Evolutionary conservation across 2,888 invertebrate species (phyloP), one percentile per base, ranked within the genome.

Genomic region (Leucoptera coffeella): DNA sequence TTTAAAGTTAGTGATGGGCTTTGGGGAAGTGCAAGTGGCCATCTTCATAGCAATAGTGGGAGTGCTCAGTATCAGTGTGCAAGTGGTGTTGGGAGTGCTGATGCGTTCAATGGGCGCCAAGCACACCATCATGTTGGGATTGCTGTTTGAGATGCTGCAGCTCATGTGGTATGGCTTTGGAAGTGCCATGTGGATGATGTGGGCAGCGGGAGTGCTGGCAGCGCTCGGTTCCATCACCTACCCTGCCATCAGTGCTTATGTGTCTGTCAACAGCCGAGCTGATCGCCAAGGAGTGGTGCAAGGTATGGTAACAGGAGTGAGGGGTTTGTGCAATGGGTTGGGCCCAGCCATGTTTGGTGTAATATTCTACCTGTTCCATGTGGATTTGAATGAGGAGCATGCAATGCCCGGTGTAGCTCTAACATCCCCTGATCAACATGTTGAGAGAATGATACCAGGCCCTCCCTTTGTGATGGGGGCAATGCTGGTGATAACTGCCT

Each of bases 401-500:
- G 54, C 50, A 4, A 36, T 38, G 11, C 33, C 44, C 3, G 53
- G 53, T 4, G 30, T 31, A 11, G 40, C 36, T 15, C 36, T 37
- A 13, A 42, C 43, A 35, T 56, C 61, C 9, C 47, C 62, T 15
- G 69, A 78, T 33, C 82, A 67, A 32, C 52, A 54, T 30, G 61
- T 69, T 65, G 47, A 79, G 35, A 71, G 88, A 72, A 64, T 92
- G 50, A 82, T 96, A 47, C 96, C 96, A 19, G 99, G 99, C 2
- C 99, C 99, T 30, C 97, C 99, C 9, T 99, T 99, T 62, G 91
- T 97, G 34, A 88, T 97, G 61, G 99, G 99, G 32, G 94, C 97
- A 28, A 75, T 97, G 51, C 79, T 99, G 61, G 97, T 97, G 39
- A 85, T 97, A 43, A 85, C 93, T 57, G 97, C 97, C 32, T 78